These are phyloP conservation scores for Latrodectus hesperus DNA, from an alignment of 2,888 invertebrate species.

Conservation along the genomic window DNA sequence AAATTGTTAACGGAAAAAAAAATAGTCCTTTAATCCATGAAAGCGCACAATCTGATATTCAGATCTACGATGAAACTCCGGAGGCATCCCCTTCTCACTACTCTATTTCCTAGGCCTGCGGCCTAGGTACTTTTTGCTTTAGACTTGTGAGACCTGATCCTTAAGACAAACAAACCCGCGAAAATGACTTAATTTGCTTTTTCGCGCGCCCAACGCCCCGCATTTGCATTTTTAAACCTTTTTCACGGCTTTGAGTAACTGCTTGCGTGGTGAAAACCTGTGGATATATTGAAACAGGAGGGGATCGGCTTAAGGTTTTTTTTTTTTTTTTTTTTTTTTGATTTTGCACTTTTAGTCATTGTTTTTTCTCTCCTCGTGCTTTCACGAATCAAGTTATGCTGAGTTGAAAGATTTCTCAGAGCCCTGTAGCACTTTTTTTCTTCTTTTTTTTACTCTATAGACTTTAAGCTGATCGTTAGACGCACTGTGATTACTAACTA, in stretches of 20 bases:
- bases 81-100: conserved; percentile 5
- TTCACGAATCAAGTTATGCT: conserved; percentile 38
- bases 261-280: conserved; percentile 65
- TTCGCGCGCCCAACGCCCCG: conserved; percentile 43
- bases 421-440: neutral
- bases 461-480: conserved; percentile 4
- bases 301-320: conserved; percentile 62
- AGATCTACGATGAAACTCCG: conserved; percentile 46
- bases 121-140: conserved; percentile 22
- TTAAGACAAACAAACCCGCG: conserved; percentile 67
- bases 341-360: conserved; percentile 1
- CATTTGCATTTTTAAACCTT: conserved; percentile 69
- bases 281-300: conserved; percentile 50
- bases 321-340: conserved; percentile 27
- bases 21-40: conserved; percentile 57
- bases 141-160: conserved; percentile 52
- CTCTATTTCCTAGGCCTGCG: neutral
- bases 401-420: conserved; percentile 30
- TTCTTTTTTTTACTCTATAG: neutral
- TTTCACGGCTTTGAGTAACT: conserved; percentile 63
- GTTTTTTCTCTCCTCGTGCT: conserved; percentile 15
- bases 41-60: conserved; percentile 68
- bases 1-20: conserved; percentile 1
- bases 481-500: conserved; percentile 46
- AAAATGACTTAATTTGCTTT: conserved; percentile 69